These are phyloP conservation scores for Schizopygopsis pylzovi DNA, from an alignment of 2,797 vertebrate genomes.

Conservation along the genomic window DNA sequence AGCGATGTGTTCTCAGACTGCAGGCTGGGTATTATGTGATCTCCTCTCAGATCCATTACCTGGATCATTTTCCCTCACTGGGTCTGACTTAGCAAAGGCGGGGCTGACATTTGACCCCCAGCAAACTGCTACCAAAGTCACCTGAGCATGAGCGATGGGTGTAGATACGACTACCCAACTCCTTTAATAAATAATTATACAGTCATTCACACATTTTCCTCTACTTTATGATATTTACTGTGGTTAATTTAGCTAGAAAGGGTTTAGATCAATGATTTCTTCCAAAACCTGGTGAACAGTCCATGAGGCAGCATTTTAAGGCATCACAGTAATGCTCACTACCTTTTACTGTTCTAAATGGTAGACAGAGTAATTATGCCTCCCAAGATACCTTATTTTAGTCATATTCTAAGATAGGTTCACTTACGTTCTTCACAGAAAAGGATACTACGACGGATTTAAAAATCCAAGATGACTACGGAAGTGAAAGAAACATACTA, in stretches of 20 bases:
- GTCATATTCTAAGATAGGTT: background rate
- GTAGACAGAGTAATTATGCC: background rate
- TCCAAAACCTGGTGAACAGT: background rate
- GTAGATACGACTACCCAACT: slow-evolving; percentile 40
- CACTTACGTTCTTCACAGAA: background rate
- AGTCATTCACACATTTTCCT: background rate
- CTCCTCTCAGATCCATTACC: slow-evolving; percentile 70
- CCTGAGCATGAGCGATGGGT: slow-evolving; percentile 46
- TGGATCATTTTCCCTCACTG: slow-evolving; percentile 66
- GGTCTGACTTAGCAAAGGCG: slow-evolving; percentile 58
- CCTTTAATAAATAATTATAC: slow-evolving; percentile 29
- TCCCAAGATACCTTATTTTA: background rate
- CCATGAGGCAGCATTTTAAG: background rate
- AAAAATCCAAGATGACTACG: background rate
- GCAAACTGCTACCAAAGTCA: slow-evolving; percentile 63
- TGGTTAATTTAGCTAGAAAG: background rate
- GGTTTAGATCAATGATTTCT: background rate
- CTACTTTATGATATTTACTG: background rate
- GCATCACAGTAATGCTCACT: background rate
- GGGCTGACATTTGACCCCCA: slow-evolving; percentile 64
- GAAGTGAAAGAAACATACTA: background rate
- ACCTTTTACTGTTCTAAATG: background rate
- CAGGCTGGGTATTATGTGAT: slow-evolving; percentile 64
- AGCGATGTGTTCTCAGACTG: slow-evolving; percentile 69
- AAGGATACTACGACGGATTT: background rate